A percentile compares a stretch with the other conserved stretches of the same genome.
These are phyloP conservation scores for Formica exsecta DNA, from an alignment of 1,140 invertebrate species.

Conservation along the genomic window DNA sequence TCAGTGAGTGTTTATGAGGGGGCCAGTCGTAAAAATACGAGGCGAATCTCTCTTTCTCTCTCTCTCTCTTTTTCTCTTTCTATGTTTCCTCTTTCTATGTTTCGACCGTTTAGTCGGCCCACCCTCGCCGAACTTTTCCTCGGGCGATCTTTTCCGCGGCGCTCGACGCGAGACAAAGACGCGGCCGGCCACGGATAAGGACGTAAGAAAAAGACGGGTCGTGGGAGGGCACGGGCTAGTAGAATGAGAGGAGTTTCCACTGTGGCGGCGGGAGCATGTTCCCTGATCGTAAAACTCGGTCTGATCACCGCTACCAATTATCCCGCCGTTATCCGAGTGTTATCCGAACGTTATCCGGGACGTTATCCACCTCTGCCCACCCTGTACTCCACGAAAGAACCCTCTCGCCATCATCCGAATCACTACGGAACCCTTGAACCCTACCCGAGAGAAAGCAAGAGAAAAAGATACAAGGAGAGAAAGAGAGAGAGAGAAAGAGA, in stretches of 20 bases:
- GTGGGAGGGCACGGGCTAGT: conserved; percentile 30
- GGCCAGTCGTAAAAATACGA: conserved; percentile 83
- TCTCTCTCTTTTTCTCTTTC: conserved; percentile 34
- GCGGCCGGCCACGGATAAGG: conserved; percentile 56
- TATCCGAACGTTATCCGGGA: conserved; percentile 83
- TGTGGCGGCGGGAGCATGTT: conserved; percentile 79
- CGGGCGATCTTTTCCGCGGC: conserved; percentile 32
- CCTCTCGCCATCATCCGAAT: conserved; percentile 77
- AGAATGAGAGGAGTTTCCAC: conserved; percentile 61
- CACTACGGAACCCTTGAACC: conserved; percentile 78
- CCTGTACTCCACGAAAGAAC: conserved; percentile 70
- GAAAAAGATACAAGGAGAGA: not conserved
- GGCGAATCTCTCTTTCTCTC: conserved; percentile 73
- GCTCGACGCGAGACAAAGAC: conserved; percentile 68
- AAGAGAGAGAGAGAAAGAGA: conserved; percentile 11
- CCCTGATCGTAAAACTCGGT: conserved; percentile 85
- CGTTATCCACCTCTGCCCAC: conserved; percentile 81
- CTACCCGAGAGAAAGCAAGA: conserved; percentile 42
- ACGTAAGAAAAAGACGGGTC: conserved; percentile 57
- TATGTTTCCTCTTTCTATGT: conserved; percentile 27
- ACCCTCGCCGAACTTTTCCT: conserved; percentile 64
- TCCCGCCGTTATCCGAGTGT: conserved; percentile 85
- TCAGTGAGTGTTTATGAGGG: conserved; percentile 85
- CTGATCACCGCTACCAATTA: conserved; percentile 87
- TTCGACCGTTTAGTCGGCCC: conserved; percentile 64